Conservation (phyloP, 2,888 invertebrate species). For the Nasonovia ribisnigri region DNA sequence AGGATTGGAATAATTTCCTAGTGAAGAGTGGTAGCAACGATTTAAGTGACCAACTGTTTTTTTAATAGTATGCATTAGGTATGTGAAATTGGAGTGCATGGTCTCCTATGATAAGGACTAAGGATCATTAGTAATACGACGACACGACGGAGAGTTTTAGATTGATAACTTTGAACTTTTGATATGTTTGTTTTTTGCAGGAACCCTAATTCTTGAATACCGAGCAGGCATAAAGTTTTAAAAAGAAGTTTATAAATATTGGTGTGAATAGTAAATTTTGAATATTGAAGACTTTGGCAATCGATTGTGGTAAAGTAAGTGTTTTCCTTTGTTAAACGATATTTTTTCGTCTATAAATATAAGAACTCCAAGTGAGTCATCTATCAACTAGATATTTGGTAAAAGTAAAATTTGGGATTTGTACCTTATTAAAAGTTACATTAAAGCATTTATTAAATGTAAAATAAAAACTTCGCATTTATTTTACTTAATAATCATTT, state of each 20-base stretch:
- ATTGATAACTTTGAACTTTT: background rate
- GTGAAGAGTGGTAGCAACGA: background rate
- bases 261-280: background rate
- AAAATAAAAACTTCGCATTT: background rate
- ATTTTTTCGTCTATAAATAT: background rate
- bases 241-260: background rate
- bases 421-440: background rate
- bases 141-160: background rate
- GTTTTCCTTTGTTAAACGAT: background rate
- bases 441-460: background rate
- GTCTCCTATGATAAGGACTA: background rate
- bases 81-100: background rate
- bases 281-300: background rate
- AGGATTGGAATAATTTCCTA: background rate
- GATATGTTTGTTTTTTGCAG: background rate
- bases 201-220: background rate
- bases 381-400: background rate
- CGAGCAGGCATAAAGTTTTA: background rate
- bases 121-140: background rate
- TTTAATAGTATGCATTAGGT: background rate
- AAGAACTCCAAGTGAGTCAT: background rate
- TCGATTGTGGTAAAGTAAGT: too few relatives aligned
- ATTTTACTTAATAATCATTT: background rate
- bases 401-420: background rate
- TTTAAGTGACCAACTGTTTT: background rate